Base-by-base conservation (phyloP, 2,888 invertebrate species). In the Melangyna quadrimaculata region DNA sequence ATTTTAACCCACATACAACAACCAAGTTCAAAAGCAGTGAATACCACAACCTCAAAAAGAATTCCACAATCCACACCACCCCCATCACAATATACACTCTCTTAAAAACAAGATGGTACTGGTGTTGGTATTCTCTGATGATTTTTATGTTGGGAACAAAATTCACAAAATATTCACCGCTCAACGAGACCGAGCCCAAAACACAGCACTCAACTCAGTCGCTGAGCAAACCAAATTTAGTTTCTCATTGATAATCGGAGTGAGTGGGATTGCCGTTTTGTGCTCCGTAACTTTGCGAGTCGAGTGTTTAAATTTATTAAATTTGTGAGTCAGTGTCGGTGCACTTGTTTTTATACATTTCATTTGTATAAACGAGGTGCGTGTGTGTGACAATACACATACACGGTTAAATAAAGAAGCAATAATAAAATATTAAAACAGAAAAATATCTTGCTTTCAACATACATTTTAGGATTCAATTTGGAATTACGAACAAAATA, bases 181-280 rank as follows among this genome's bases (percentile, higher is more conserved):
- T 7, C 37, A 17, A 6, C n/a, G 24, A 51, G 24, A n/a, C 24
- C 19, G 32, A 32, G 55, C 27, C 12, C 5, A 9, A 45, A 10
- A 29, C 29, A 29, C 63, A 45, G 45, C 65, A 65, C 65, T 65
- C 65, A 65, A 65, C 65, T 65, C 65, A 65, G 65, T 7, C 45
- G 45, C 27, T 65, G 65, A 65, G 65, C 45, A 65, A 45, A 45
- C 65, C 71, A 19, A 69, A 61, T 71, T 89, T 87, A 89, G 89
- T 89, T 87, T 88, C 88, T 88, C 88, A 88, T 88, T 88, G 88
- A 77, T 87, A 87, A 87, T 87, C 88, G 87, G 88, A 88, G 88
- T 89, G 89, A 89, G 89, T 89, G 88, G 87, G 88, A 80, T 57
- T 82, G 80, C 29, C 51, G 65, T 65, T 71, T 84, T 84, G 75